Evolutionary conservation across 2,113 vertebrate species (phyloP).

Genomic region (Laticauda colubrina): DNA sequence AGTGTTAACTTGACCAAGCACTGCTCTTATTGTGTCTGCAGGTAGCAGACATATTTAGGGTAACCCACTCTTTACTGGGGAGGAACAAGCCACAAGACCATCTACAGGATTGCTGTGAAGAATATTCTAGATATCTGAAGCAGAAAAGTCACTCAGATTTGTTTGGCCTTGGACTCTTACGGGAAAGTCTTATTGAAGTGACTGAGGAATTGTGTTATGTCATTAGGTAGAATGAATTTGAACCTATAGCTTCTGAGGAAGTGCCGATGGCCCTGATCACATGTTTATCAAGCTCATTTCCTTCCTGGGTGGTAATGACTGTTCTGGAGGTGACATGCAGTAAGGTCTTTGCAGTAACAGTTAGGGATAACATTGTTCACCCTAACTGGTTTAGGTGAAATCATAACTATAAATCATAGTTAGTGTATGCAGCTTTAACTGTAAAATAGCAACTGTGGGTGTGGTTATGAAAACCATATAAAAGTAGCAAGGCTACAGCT

Average conservation of each 20-base stretch:
- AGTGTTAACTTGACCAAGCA: not conserved
- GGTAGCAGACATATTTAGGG: not conserved
- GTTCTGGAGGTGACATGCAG: not conserved
- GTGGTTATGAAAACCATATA: too few species aligned
- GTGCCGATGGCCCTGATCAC: not conserved
- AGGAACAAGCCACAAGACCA: not conserved
- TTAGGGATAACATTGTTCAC: too few species aligned
- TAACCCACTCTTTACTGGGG: not conserved
- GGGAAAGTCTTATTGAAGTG: not conserved
- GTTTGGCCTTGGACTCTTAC: not conserved
- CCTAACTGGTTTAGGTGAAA: too few species aligned
- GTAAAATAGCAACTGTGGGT: too few species aligned
- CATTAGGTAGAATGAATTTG: not conserved
- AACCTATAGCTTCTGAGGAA: not conserved
- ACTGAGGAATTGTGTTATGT: not conserved
- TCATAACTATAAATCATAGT: too few species aligned
- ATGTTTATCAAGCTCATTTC: not conserved
- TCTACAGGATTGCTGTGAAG: not conserved
- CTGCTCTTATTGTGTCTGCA: not conserved
- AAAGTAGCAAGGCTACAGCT: too few species aligned
- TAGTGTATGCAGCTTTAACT: too few species aligned
- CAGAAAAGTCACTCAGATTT: not conserved
- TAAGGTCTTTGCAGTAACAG: not conserved
- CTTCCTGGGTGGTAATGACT: not conserved
- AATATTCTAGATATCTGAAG: not conserved